Base-by-base conservation (phyloP, 92 coral and sea anemone genomes). In the Siderastrea radians region DNA sequence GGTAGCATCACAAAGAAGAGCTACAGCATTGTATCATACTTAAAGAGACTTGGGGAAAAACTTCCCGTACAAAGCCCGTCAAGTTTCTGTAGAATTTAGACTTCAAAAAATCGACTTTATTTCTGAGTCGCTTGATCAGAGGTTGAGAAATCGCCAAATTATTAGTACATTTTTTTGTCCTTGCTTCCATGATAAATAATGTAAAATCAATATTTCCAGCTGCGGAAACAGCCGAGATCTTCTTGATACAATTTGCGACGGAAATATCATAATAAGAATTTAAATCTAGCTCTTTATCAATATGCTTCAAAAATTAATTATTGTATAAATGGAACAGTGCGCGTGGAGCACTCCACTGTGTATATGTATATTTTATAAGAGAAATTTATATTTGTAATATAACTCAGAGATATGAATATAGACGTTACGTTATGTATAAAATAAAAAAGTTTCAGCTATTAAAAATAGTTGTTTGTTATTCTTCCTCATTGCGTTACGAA, bases 11-110 rank as follows among this genome's bases (percentile, higher is more conserved):
- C 80, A 49, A 77, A 81, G 74, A 87, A 73, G 68, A 89, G 89
- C 11, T 85, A 63, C 66, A 77, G 86, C 52, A 76, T 91, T 6
- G 80, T 82, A 5, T 83, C 94, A 12, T 82, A 91, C 83, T 55
- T 91, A 1, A 87, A 86, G 67, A 87, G 72, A 71, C 91, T 91
- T 49, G 94, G 94, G 51, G 85, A 81, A 47, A 72, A 87, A 77
- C 75, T 91, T 50, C 91, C 94, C 2, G 16, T 91, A 43, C 90
- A 84, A 81, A 89, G 82, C 74, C 85, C 91, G 10, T 67, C 89
- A 43, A 68, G 65, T 52, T 78, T 84, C 55, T 91, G 94, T 60
- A 80, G 91, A 70, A 85, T 91, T 78, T 91, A 78, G 72, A 49
- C 45, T 53, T 87, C 48, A 49, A 11, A 70, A 57, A 82, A 16